Evolutionary conservation across 1,140 invertebrate genomes (phyloP).

Genomic region (Trachymyrmex cornetzi): DNA sequence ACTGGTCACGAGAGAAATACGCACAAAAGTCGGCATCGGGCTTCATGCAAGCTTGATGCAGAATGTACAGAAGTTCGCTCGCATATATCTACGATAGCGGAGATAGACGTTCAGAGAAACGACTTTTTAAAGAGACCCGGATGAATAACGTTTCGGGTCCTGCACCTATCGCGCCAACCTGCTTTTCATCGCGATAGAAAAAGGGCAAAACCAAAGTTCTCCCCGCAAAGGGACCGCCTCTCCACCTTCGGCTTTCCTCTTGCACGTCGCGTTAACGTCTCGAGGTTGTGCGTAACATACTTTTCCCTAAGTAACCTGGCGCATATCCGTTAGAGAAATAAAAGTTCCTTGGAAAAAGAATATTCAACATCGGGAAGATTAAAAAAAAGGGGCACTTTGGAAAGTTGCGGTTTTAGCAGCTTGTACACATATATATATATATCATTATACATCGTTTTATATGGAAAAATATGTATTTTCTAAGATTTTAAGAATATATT

Average conservation of each 20-base stretch:
- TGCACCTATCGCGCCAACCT: conserved; percentile 63
- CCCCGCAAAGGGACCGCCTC: conserved; percentile 38
- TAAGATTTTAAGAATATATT: neutral
- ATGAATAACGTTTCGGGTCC: conserved; percentile 70
- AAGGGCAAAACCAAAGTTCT: conserved; percentile 5
- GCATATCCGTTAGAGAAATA: neutral
- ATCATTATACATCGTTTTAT: neutral
- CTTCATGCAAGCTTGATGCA: conserved; percentile 19
- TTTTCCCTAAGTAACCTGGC: conserved; percentile 2
- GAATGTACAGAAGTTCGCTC: conserved; percentile 27
- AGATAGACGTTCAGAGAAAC: conserved; percentile 73
- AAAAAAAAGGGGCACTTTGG: neutral
- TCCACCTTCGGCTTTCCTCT: conserved; percentile 9
- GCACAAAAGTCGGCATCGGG: conserved; percentile 64
- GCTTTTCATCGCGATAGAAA: conserved; percentile 49
- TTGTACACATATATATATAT: neutral
- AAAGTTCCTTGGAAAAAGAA: neutral
- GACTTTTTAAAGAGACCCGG: conserved; percentile 69
- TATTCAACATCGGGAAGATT: neutral
- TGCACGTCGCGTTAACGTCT: conserved; percentile 33
- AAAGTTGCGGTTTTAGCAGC: neutral
- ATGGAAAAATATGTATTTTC: neutral
- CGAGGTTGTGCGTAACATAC: conserved; percentile 16
- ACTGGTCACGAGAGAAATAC: conserved; percentile 24
- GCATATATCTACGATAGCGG: conserved; percentile 36